Base-by-base conservation (phyloP, 2,797 vertebrate genomes). In the Chelonia mydas region DNA sequence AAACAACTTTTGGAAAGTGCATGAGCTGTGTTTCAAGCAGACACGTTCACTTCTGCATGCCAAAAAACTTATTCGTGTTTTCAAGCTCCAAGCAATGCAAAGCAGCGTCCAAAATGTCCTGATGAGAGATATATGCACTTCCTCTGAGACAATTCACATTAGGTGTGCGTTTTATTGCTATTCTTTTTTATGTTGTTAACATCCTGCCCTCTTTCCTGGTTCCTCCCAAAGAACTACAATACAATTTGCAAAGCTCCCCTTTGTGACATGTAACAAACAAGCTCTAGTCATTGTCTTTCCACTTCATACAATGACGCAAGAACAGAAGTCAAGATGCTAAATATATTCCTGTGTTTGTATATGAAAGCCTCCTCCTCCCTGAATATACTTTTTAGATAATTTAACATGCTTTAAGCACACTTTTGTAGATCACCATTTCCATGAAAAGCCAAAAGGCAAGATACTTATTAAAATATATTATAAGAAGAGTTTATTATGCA, bases 111-210 rank as follows among this genome's bases (percentile, higher is more conserved):
- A 92, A 96, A 93, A 96, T 88, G 84, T 97, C 92, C 97, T 97
- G 97, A 96, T 97, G 97, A 97, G 96, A 98, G 97, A 97, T 97
- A 96, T 92, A 94, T 97, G 95, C 92, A 97, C 97, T 97, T 97
- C 97, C 97, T 97, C 86, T 91, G 95, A 97, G 96, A 97, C 97
- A 97, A 98, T 97, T 97, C 97, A 97, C 97, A 97, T 93, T 95
- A 97, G 95, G 96, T 95, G 96, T 96, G 96, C 93, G 95, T 97
- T 97, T 97, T 97, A 96, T 96, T 96, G 95, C 96, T 91, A 95
- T 95, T 97, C 96, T 97, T 97, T 97, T 97, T 97, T 89, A 95
- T 97, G 95, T 97, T 96, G 92, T 96, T 97, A 97, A 96, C 97
- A 96, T 97, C 97, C 97, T 97, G 90, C 96, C 93, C 94, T 97